A percentile compares a stretch with the other conserved stretches of the same genome.
phyloP scores from a whole-genome alignment of 2,888 invertebrate genomes.

The Ptycholaimellus sp. region DNA sequence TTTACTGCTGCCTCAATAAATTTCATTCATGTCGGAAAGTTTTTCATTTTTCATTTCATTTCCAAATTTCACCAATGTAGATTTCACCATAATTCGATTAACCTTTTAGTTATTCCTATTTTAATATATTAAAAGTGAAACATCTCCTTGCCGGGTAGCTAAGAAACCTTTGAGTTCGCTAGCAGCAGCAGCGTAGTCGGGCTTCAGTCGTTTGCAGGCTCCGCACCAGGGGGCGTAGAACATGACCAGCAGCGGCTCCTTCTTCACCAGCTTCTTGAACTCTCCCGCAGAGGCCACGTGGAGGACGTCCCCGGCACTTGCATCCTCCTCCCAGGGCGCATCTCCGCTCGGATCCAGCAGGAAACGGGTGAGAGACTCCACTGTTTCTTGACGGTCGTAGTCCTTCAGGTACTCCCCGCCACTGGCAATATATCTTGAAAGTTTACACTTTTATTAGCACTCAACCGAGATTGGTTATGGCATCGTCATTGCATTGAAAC shows the following conservation, averaged over 20 bases:
- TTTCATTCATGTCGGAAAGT: too few relatives aligned
- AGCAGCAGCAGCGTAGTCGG: constrained; percentile 58
- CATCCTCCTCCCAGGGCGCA: constrained; percentile 71
- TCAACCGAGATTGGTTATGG: neutral
- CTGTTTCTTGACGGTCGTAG: constrained; percentile 50
- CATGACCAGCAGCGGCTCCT: constrained; percentile 49
- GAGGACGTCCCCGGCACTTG: constrained; percentile 44
- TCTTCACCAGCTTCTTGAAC: constrained; percentile 22
- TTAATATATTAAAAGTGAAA: too few relatives aligned
- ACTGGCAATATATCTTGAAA: constrained; percentile 16
- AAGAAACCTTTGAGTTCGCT: constrained; percentile 39
- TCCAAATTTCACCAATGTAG: too few relatives aligned
- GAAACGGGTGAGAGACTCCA: constrained; percentile 30
- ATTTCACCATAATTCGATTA: too few relatives aligned
- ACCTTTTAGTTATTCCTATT: too few relatives aligned
- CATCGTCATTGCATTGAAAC: too few relatives aligned
- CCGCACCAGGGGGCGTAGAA: constrained; percentile 81
- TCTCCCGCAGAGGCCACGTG: constrained; percentile 35
- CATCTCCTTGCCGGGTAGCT: too few relatives aligned
- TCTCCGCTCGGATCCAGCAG: constrained; percentile 65
- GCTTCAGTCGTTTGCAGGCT: constrained; percentile 62
- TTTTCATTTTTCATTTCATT: too few relatives aligned
- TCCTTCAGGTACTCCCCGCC: constrained; percentile 69
- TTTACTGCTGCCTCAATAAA: too few relatives aligned
- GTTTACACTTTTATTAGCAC: neutral